Evolutionary conservation across 2,797 vertebrate genomes (phyloP).

Genomic region (Sebastes hopkinsi): DNA sequence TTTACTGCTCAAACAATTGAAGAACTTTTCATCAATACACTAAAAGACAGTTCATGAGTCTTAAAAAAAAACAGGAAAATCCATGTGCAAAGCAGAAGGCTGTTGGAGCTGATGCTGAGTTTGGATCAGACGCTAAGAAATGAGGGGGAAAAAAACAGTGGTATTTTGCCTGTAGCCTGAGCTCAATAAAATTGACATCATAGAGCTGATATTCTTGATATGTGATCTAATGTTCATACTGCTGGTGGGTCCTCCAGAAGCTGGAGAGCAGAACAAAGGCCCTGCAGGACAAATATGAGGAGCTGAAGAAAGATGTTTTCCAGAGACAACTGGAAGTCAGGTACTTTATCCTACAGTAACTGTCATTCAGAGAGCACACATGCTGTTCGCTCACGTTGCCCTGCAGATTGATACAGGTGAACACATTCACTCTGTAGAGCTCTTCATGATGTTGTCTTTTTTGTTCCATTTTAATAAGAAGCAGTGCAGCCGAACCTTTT

Average conservation of each 20-base stretch:
- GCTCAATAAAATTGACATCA: not conserved
- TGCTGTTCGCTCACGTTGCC: not conserved
- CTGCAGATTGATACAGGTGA: not conserved
- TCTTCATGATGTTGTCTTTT: not conserved
- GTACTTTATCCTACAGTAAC: conserved; percentile 44
- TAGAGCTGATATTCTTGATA: not conserved
- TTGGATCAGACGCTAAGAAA: not conserved
- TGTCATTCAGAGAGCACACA: not conserved
- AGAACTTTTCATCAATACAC: not conserved
- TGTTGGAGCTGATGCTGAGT: not conserved
- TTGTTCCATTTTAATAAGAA: not conserved
- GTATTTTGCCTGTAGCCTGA: not conserved
- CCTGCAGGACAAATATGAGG: conserved; percentile 86
- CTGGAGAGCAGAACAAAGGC: conserved; percentile 76
- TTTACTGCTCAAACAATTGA: not conserved
- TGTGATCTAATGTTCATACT: conserved; percentile 11
- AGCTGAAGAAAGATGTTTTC: conserved; percentile 85
- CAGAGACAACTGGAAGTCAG: conserved; percentile 87
- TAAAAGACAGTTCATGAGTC: not conserved
- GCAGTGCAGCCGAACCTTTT: not conserved
- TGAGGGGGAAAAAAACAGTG: not conserved
- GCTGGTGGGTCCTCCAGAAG: conserved; percentile 76
- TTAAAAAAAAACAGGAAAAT: not conserved
- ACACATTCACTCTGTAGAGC: not conserved
- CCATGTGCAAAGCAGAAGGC: not conserved